Percentiles rank a stretch among this genome's conserved stretches.
Evolutionary conservation across 2,888 invertebrate species (phyloP).

Genomic region (Hyalella azteca): DNA sequence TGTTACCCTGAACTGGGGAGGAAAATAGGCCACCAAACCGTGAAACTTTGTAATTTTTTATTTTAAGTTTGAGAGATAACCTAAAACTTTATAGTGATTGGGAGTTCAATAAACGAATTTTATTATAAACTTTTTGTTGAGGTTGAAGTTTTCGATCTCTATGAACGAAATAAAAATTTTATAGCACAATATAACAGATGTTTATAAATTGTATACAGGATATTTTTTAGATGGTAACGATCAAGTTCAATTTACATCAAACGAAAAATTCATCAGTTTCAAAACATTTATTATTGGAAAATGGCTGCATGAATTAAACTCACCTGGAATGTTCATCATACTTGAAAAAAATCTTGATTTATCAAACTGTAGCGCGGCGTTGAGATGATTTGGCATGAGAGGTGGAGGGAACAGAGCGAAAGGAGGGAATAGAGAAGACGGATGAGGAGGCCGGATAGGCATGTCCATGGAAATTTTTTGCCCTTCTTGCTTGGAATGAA

Average conservation of each 20-base stretch:
- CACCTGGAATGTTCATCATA: constrained; percentile 70
- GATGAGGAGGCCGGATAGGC: constrained; percentile 46
- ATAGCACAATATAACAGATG: too few relatives aligned
- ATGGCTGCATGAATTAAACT: constrained; percentile 37
- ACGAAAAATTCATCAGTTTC: too few relatives aligned
- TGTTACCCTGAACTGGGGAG: constrained; percentile 70
- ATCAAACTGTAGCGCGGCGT: constrained; percentile 80
- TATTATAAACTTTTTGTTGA: neutral
- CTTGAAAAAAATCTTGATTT: constrained; percentile 87
- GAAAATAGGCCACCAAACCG: neutral
- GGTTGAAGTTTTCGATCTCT: too few relatives aligned
- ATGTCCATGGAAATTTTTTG: constrained; percentile 45
- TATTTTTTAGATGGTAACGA: too few relatives aligned
- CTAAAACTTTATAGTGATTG: neutral
- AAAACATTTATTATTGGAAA: too few relatives aligned
- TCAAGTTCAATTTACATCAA: too few relatives aligned
- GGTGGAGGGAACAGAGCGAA: constrained; percentile 69
- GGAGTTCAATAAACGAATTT: neutral
- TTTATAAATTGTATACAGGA: too few relatives aligned
- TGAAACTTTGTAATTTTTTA: neutral
- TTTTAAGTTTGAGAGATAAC: neutral
- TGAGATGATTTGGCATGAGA: constrained; percentile 79
- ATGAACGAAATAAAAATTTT: too few relatives aligned
- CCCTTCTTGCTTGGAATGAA: neutral
- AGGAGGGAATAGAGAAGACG: constrained; percentile 63